Evolutionary conservation across 2,113 vertebrate genomes (phyloP).

Genomic region (Pitta sordida): DNA sequence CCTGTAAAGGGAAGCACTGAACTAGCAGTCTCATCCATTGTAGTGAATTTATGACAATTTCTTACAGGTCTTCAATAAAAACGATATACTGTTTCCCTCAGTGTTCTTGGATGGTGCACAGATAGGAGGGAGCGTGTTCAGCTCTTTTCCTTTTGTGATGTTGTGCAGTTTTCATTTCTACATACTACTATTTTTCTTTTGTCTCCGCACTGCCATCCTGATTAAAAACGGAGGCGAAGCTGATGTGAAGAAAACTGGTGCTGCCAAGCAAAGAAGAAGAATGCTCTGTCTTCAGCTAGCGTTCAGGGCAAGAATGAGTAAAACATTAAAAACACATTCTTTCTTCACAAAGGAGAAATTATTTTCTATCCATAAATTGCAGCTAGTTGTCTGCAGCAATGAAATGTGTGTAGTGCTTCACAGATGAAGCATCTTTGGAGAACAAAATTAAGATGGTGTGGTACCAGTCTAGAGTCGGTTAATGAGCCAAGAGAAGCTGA

Average conservation of each 20-base stretch:
- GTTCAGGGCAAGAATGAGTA: background rate
- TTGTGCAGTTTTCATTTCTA: background rate
- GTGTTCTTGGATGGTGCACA: background rate
- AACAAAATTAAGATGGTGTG: background rate
- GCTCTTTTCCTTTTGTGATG: background rate
- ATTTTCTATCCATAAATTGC: background rate
- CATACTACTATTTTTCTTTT: background rate
- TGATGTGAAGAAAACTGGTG: background rate
- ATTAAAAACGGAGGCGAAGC: background rate
- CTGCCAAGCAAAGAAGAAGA: background rate
- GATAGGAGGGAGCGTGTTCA: background rate
- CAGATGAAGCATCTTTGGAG: background rate
- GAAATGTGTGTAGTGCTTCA: background rate
- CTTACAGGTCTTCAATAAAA: background rate
- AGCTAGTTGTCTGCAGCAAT: background rate
- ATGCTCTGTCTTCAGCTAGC: background rate
- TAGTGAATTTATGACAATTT: background rate
- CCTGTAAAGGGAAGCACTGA: background rate
- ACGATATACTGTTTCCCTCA: background rate
- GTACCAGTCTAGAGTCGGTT: background rate
- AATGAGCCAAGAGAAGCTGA: background rate
- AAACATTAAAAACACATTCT: background rate
- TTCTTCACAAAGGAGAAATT: background rate
- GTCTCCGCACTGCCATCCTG: background rate
- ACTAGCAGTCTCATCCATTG: background rate